Base-by-base conservation (phyloP, 1,140 invertebrate genomes). In the Theocolax elegans region DNA sequence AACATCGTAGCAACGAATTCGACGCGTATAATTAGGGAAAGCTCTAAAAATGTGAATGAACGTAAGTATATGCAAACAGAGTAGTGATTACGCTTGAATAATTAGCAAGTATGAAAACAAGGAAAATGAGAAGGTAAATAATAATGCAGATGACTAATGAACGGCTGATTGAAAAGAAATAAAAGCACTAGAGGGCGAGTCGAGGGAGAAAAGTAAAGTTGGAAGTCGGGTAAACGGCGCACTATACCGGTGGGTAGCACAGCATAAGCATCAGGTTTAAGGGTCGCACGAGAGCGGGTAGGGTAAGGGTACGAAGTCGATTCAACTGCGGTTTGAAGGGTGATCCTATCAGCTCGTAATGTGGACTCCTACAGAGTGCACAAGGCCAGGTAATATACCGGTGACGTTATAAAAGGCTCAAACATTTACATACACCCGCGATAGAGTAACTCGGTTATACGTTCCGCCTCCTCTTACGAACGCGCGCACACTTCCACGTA, bases 371-470 rank as follows among this genome's bases (percentile, higher is more conserved):
- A 53, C 35, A 6, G 4, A 35, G 10, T 35, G 17, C 27, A 49
- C 44, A 65, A 54, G 63, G 21, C 21, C 23, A 54, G 42, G 21
- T 29, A n/a, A 4, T 23, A 29, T 53, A 25, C 21, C 49, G 60
- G n/a, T n/a, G 70, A 25, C 62, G 71, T 67, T 74, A 74, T 75
- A 75, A 79, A 72, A 74, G 77, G 72, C 67, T 78, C 74, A 77
- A 78, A 75, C 76, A 78, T 79, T 77, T 77, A 75, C 77, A 77
- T 78, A 77, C 69, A 65, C 35, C 63, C 67, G 64, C 72, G 74
- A 78, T 79, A 76, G 67, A 38, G 25, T 66, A 66, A 56, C 48
- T 66, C 62, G 38, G 48, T 48, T 73, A 29, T 15, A 7, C 25
- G 12, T 31, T 56, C 15, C 27, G 25, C 31, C 38, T 53, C 31